Evolutionary conservation across 2,113 vertebrate genomes (phyloP).

Genomic region (Hippoglossus stenolepis): DNA sequence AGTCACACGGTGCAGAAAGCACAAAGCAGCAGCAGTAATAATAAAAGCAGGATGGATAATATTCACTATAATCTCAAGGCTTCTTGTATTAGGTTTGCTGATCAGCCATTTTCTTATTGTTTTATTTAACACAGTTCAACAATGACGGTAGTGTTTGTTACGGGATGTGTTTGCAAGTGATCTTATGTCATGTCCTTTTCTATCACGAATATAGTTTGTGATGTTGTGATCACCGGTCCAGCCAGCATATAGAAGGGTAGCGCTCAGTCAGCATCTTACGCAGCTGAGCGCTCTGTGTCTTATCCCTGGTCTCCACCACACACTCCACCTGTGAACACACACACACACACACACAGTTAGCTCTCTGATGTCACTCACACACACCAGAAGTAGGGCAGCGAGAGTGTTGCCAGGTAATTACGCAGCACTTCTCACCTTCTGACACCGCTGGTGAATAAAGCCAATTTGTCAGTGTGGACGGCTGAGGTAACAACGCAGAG

Average conservation of each 20-base stretch:
- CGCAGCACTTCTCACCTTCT: slow-evolving; percentile 42
- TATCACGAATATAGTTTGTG: neutral
- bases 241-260: slow-evolving; percentile 87
- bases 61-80: slow-evolving; percentile 51
- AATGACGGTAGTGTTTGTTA: slow-evolving; percentile 14
- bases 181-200: neutral
- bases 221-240: slow-evolving; percentile 80
- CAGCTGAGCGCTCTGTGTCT: slow-evolving; percentile 85
- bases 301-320: slow-evolving; percentile 90
- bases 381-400: slow-evolving; percentile 11
- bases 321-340: slow-evolving; percentile 87
- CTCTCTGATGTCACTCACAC: slow-evolving; percentile 25
- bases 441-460: slow-evolving; percentile 11
- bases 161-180: neutral
- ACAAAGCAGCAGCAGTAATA: slow-evolving; percentile 46
- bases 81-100: slow-evolving; percentile 38
- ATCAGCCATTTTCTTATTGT: slow-evolving; percentile 30
- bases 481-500: neutral
- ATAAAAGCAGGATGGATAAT: slow-evolving; percentile 14
- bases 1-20: slow-evolving; percentile 26
- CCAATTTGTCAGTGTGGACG: neutral
- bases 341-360: slow-evolving; percentile 24
- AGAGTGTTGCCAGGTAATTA: slow-evolving; percentile 23
- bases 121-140: slow-evolving; percentile 32
- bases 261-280: slow-evolving; percentile 83